These are phyloP conservation scores for Agrotis ipsilon DNA, from an alignment of 2,888 invertebrate species.

Conservation along the genomic window DNA sequence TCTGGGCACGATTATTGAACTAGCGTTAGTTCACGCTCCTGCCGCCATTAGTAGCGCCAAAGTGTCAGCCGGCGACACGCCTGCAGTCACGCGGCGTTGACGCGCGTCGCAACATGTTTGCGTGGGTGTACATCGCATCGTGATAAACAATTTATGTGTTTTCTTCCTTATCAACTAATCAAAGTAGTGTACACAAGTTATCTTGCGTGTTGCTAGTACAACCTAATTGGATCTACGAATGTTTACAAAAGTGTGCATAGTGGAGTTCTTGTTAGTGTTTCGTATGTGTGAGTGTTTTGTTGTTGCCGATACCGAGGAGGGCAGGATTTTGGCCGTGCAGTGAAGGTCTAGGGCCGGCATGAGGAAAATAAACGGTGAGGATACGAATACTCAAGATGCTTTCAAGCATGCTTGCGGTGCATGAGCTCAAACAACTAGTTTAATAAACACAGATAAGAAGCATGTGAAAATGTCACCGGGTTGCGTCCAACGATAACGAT, in stretches of 20 bases:
- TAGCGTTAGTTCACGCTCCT: slow-evolving; percentile 71
- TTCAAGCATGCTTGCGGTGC: slow-evolving; percentile 60
- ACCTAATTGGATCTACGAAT: slow-evolving; percentile 65
- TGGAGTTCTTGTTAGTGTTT: slow-evolving; percentile 82
- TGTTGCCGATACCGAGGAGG: slow-evolving; percentile 81
- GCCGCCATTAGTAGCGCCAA: slow-evolving; percentile 79
- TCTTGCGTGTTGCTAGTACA: slow-evolving; percentile 68
- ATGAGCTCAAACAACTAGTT: slow-evolving; percentile 52
- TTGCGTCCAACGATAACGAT: slow-evolving; percentile 73
- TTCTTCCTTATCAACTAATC: slow-evolving; percentile 82
- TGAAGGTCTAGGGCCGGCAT: slow-evolving; percentile 87
- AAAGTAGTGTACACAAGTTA: slow-evolving; percentile 76
- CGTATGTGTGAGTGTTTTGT: slow-evolving; percentile 86
- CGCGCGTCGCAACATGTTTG: slow-evolving; percentile 88
- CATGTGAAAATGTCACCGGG: slow-evolving; percentile 74
- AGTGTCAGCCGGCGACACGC: slow-evolving; percentile 88
- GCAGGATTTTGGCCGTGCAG: slow-evolving; percentile 88
- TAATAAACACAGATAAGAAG: slow-evolving; percentile 73
- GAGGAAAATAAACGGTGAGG: slow-evolving; percentile 90
- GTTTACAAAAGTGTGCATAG: slow-evolving; percentile 76
- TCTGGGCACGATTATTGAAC: slow-evolving; percentile 59
- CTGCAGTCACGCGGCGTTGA: slow-evolving; percentile 91
- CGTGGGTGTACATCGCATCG: slow-evolving; percentile 87
- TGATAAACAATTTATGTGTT: slow-evolving; percentile 86
- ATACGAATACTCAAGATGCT: slow-evolving; percentile 59